These are phyloP conservation scores for Melanotaenia pygmaea DNA, from an alignment of 2,797 vertebrate species.

Conservation along the genomic window DNA sequence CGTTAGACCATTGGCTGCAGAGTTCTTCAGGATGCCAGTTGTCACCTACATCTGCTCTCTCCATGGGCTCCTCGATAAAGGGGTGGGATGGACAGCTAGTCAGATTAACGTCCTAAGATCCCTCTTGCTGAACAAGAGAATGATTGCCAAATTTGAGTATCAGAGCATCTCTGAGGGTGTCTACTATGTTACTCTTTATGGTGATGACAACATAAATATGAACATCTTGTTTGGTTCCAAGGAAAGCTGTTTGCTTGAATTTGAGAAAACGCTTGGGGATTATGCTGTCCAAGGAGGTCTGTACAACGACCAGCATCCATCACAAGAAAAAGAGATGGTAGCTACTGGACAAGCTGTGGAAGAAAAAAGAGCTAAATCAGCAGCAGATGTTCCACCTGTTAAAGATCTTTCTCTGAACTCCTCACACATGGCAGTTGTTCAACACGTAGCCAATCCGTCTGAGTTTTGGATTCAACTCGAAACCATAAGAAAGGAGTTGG, in stretches of 20 bases:
- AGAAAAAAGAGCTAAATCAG: slow-evolving; percentile 17
- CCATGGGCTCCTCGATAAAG: slow-evolving; percentile 86
- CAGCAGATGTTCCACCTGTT: slow-evolving; percentile 36
- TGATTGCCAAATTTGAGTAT: slow-evolving; percentile 88
- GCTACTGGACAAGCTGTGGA: slow-evolving; percentile 18
- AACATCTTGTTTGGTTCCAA: slow-evolving; percentile 85
- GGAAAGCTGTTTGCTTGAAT: slow-evolving; percentile 63
- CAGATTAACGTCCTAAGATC: slow-evolving; percentile 85
- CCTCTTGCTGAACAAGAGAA: slow-evolving; percentile 82
- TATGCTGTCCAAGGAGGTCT: slow-evolving; percentile 42
- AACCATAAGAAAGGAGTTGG: slow-evolving; percentile 78
- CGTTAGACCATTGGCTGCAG: slow-evolving; percentile 82
- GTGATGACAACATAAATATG: slow-evolving; percentile 86
- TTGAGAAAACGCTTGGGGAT: slow-evolving; percentile 59
- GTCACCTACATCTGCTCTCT: slow-evolving; percentile 91
- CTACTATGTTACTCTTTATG: slow-evolving; percentile 89
- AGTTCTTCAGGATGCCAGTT: slow-evolving; percentile 92
- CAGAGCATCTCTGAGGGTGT: slow-evolving; percentile 90
- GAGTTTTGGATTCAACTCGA: slow-evolving; percentile 91
- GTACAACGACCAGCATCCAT: slow-evolving; percentile 22
- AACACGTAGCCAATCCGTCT: slow-evolving; percentile 83
- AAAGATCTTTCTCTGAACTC: slow-evolving; percentile 69
- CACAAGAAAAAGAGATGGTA: slow-evolving; percentile 16
- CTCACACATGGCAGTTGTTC: slow-evolving; percentile 80
- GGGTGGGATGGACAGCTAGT: slow-evolving; percentile 84